Evolutionary conservation across 2,888 invertebrate genomes (phyloP), one percentile per base, ranked within the genome.

Genomic region (Mimumesa dahlbomi): DNA sequence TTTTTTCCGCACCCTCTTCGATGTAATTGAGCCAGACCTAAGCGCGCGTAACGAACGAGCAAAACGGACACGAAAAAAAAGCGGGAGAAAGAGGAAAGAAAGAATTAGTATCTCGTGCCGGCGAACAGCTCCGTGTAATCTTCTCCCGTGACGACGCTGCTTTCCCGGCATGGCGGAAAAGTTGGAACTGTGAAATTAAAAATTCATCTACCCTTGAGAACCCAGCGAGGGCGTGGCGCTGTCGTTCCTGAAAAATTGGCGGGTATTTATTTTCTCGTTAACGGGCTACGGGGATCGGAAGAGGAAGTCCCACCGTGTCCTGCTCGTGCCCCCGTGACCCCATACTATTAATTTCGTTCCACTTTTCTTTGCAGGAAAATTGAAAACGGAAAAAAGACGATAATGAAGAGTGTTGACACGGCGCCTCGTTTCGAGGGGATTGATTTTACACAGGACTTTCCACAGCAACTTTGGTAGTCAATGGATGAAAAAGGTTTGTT

Each of bases 251-350:
- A 82, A 82, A 82, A 74, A 82, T 82, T 75, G 78, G 71, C 72
- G 63, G 57, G 73, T 72, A 82, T 78, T 82, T 82, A 82, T 82
- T 82, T 82, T 52, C 78, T 82, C 82, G 78, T 82, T 82, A 82
- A 63, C 22, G 46, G 56, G 22, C 46, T 16, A 31, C 22, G 19
- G 49, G 45, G 36, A 19, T 25, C 7, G 34, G 31, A 18, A 16
- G 7, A 14, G 38, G 22, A 52, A 13, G 36, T 29, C n/a, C 29
- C 31, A 16, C 22, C 50, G 50, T 66, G 45, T 58, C 45, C 49
- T 42, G 63, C 31, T 53, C 62, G 73, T 45, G 74, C 67, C 77
- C 67, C 67, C 70, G 63, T 72, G 70, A 78, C 69, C 72, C 63
- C 64, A 75, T 75, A 77, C 73, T 75, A 73, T 73, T 78, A 65